A percentile compares a stretch with the other conserved stretches of the same genome.
Evolutionary conservation across 2,797 vertebrate genomes (phyloP).

Genomic region (Enteromius unitaeniatus): DNA sequence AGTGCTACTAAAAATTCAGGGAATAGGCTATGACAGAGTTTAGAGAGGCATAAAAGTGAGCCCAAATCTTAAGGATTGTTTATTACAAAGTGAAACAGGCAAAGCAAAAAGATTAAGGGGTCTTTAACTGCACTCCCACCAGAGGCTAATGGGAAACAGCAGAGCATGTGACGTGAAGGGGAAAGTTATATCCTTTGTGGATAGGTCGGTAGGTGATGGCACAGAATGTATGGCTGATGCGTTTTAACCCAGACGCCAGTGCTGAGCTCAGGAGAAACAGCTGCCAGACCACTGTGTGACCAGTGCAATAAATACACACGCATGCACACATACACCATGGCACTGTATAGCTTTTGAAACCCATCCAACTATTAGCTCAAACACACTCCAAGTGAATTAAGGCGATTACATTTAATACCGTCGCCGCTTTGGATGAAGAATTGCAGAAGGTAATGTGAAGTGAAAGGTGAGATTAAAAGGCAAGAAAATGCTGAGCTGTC

Average conservation of each 20-base stretch:
- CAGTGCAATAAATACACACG: slow-evolving; percentile 27
- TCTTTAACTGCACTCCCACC: not conserved
- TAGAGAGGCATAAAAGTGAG: not conserved
- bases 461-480: slow-evolving; percentile 51
- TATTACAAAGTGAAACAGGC: not conserved
- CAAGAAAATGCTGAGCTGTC: slow-evolving; percentile 51
- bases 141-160: slow-evolving; percentile 39
- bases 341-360: slow-evolving; percentile 28
- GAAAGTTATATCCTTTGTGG: slow-evolving; percentile 46
- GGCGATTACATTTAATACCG: slow-evolving; percentile 53
- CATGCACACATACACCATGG: slow-evolving; percentile 14
- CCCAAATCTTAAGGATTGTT: not conserved
- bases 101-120: not conserved
- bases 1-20: not conserved
- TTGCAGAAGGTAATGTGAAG: slow-evolving; percentile 30
- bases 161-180: slow-evolving; percentile 33
- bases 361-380: slow-evolving; percentile 33
- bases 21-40: not conserved
- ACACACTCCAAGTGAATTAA: slow-evolving; percentile 56
- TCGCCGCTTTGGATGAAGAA: slow-evolving; percentile 47
- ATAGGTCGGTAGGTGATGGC: slow-evolving; percentile 1
- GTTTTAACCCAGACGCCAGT: slow-evolving; percentile 39
- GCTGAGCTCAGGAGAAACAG: slow-evolving; percentile 46
- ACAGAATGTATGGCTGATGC: slow-evolving; percentile 26
- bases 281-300: slow-evolving; percentile 34